phyloP scores from a whole-genome alignment of 2,888 invertebrate genomes.

The Dicyrtoma fusca region DNA sequence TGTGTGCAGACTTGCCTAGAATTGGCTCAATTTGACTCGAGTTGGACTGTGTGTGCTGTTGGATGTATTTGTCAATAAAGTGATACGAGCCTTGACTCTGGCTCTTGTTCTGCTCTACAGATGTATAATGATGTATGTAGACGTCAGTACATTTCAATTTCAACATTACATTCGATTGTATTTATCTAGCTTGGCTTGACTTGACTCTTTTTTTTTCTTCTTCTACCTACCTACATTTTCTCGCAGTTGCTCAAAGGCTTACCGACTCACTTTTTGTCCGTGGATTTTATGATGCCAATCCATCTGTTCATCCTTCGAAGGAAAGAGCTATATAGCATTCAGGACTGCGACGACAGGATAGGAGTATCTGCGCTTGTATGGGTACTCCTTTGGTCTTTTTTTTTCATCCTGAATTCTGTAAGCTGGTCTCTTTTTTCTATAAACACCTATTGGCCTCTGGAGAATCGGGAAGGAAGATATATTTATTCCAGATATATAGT shows the following conservation, averaged over 20 bases:
- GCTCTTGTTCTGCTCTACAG: too few species aligned
- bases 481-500: too few species aligned
- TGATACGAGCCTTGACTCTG: too few species aligned
- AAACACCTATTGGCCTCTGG: too few species aligned
- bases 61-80: too few species aligned
- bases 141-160: not conserved
- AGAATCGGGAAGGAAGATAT: too few species aligned
- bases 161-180: not conserved
- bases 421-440: too few species aligned
- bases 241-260: conserved; percentile 14
- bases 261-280: conserved; percentile 16
- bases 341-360: not conserved
- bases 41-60: too few species aligned
- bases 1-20: too few species aligned
- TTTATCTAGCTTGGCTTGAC: not conserved
- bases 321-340: not conserved
- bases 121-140: too few species aligned
- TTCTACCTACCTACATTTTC: not conserved
- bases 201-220: not conserved
- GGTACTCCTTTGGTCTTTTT: not conserved
- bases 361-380: not conserved
- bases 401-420: too few species aligned
- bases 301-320: conserved; percentile 16
- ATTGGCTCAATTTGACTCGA: too few species aligned
- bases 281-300: conserved; percentile 27